A percentile compares a stretch with the other conserved stretches of the same genome.
These are phyloP conservation scores for Miichthys miiuy DNA, from an alignment of 2,797 vertebrate genomes.

Conservation along the genomic window DNA sequence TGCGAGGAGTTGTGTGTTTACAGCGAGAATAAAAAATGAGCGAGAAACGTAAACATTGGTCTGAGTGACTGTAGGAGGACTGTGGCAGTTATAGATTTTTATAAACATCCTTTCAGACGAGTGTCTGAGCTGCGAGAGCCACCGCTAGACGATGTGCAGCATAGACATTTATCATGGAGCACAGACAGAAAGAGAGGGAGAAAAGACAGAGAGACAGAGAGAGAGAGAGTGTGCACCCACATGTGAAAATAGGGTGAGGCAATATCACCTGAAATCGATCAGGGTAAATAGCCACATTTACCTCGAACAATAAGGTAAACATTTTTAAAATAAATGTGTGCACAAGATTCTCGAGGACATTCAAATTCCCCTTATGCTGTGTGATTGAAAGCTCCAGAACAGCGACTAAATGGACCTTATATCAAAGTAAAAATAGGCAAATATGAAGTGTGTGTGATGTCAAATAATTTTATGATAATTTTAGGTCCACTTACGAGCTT, in stretches of 20 bases:
- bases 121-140: conserved; percentile 49
- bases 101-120: conserved; percentile 75
- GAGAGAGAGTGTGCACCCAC: conserved; percentile 2
- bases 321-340: not conserved
- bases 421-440: not conserved
- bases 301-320: not conserved
- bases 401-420: not conserved
- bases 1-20: conserved; percentile 68
- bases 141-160: conserved; percentile 19
- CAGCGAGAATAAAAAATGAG: conserved; percentile 68
- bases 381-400: not conserved
- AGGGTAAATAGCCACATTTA: conserved; percentile 16
- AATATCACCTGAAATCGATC: conserved; percentile 7
- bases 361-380: not conserved
- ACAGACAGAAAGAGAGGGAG: not conserved
- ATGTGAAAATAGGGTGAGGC: not conserved
- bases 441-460: not conserved
- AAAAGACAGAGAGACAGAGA: not conserved
- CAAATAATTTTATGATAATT: too few relatives aligned
- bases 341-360: not conserved
- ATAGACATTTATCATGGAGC: conserved; percentile 43
- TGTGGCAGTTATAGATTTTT: conserved; percentile 70
- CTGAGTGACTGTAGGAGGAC: conserved; percentile 60
- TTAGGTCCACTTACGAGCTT: not conserved
- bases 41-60: conserved; percentile 69